Percentiles rank a stretch among this genome's conserved stretches.
Conservation (phyloP, 64 coral and sea anemone species). For the Montipora cactus region DNA sequence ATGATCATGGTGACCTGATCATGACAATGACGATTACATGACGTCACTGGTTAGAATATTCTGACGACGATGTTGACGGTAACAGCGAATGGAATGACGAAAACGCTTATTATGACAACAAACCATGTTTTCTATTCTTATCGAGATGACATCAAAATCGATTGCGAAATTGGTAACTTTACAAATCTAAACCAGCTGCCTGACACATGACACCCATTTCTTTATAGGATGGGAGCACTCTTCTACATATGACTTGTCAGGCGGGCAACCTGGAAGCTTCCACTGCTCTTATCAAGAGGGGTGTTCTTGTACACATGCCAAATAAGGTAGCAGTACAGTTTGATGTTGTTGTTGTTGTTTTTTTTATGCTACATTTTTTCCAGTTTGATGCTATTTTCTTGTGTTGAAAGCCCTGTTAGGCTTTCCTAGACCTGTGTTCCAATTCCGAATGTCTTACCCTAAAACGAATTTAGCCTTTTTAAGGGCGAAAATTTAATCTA, state of each 20-base stretch:
- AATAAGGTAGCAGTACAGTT: conserved; percentile 84
- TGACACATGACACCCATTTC: neutral
- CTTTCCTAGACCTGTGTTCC: no score
- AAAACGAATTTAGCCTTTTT: no score
- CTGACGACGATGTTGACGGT: neutral
- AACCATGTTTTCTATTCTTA: no score
- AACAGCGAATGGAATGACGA: neutral
- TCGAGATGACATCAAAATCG: no score
- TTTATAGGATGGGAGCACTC: conserved; percentile 85
- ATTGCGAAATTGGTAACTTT: no score
- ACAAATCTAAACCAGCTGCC: no score
- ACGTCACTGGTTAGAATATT: no score
- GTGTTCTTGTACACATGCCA: conserved; percentile 87
- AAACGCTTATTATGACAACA: no score
- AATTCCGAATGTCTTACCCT: no score
- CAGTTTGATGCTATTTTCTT: no score
- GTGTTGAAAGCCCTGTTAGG: no score
- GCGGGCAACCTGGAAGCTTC: conserved; percentile 85
- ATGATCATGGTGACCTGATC: neutral
- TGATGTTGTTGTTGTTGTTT: neutral
- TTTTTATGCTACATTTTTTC: neutral
- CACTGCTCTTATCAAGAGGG: conserved; percentile 70
- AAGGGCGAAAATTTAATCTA: no score
- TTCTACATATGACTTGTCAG: conserved; percentile 77
- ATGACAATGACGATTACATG: neutral